Conservation (phyloP, 2,888 invertebrate species). For the Apamea monoglypha region DNA sequence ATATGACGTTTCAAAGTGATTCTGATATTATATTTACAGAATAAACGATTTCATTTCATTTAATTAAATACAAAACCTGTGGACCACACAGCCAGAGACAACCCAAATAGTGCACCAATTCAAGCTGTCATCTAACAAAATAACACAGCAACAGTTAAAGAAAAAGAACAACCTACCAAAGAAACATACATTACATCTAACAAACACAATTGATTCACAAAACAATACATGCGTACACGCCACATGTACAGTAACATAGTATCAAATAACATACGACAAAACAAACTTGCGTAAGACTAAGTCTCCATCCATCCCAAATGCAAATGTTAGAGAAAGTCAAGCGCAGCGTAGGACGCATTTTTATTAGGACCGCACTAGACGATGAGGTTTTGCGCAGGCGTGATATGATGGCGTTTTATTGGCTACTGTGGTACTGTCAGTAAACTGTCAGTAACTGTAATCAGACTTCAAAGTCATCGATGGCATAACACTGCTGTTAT, state of each 20-base stretch:
- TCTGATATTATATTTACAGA: too few species aligned
- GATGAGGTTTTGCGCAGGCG: conserved; percentile 69
- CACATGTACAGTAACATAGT: conserved; percentile 59
- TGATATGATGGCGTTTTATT: conserved; percentile 45
- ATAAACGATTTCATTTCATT: too few species aligned
- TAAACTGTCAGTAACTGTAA: too few species aligned
- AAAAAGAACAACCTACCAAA: conserved; percentile 30
- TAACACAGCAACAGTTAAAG: conserved; percentile 12
- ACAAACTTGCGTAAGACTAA: conserved; percentile 64
- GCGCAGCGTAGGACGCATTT: conserved; percentile 75
- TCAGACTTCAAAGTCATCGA: conserved; percentile 27
- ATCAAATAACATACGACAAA: conserved; percentile 62
- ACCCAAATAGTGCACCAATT: background rate
- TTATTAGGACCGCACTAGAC: conserved; percentile 70
- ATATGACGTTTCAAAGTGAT: too few species aligned
- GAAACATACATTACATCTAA: conserved; percentile 41
- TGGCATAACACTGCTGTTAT: conserved; percentile 1
- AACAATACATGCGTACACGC: conserved; percentile 52
- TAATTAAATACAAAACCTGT: background rate
- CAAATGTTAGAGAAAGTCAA: conserved; percentile 78
- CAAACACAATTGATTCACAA: conserved; percentile 62
- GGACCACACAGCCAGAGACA: conserved; percentile 36
- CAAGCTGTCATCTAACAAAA: conserved; percentile 18
- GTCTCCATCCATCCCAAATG: conserved; percentile 72
- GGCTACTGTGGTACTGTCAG: conserved; percentile 43